A percentile compares a stretch with the other conserved stretches of the same genome.
phyloP scores from a whole-genome alignment of 2,797 vertebrate species.

The Scarus forsteni region DNA sequence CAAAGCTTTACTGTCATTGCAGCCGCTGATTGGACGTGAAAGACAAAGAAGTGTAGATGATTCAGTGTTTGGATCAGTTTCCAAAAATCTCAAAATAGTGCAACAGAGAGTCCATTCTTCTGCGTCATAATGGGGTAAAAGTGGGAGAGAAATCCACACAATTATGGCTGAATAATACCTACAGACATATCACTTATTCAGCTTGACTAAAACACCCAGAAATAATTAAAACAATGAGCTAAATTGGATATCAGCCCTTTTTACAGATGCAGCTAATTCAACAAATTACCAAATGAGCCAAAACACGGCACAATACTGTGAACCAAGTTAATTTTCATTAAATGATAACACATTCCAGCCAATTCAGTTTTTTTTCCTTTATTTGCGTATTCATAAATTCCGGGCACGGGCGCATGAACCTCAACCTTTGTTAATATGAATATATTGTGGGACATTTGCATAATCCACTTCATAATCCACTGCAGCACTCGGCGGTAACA shows the following conservation, averaged over 20 bases:
- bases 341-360: conserved; percentile 71
- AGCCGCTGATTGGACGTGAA: background rate
- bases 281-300: conserved; percentile 63
- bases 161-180: conserved; percentile 26
- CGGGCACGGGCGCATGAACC: conserved; percentile 70
- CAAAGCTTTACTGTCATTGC: background rate
- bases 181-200: conserved; percentile 44
- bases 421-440: conserved; percentile 81
- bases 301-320: conserved; percentile 33
- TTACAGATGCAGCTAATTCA: conserved; percentile 55
- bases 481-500: conserved; percentile 77
- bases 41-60: conserved; percentile 7
- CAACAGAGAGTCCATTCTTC: conserved; percentile 13
- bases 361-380: conserved; percentile 26
- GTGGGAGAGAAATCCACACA: background rate
- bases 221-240: conserved; percentile 48
- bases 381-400: conserved; percentile 76
- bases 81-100: background rate
- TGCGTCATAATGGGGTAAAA: background rate
- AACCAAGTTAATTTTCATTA: conserved; percentile 61
- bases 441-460: conserved; percentile 83
- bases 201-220: conserved; percentile 2
- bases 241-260: conserved; percentile 59
- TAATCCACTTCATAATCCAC: conserved; percentile 82
- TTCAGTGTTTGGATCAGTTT: conserved; percentile 27